Evolutionary conservation across 2,797 vertebrate genomes (phyloP).

Genomic region (Lacerta agilis): DNA sequence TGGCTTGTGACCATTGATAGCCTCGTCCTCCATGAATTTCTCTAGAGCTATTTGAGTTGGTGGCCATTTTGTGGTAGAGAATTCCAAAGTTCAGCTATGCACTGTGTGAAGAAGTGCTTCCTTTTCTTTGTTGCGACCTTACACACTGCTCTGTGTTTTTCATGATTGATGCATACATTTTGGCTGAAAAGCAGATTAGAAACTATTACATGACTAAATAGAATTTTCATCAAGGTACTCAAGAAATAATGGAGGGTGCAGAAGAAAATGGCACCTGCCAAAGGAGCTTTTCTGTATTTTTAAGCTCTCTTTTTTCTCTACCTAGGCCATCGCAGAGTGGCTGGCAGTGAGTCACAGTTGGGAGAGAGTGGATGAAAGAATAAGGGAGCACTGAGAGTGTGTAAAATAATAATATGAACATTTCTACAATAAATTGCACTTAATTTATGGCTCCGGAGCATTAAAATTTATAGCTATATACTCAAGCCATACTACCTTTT

Average conservation of each 20-base stretch:
- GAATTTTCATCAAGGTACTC: not conserved
- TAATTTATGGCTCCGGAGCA: not conserved
- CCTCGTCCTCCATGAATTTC: too few relatives aligned
- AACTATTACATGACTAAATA: not conserved
- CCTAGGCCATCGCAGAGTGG: slow-evolving; percentile 10
- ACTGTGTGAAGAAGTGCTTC: too few relatives aligned
- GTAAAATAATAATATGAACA: slow-evolving; percentile 34
- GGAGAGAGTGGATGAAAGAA: slow-evolving; percentile 45
- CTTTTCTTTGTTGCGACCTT: too few relatives aligned
- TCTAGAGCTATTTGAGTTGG: too few relatives aligned
- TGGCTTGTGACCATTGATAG: too few relatives aligned
- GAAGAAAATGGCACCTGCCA: not conserved
- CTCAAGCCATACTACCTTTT: not conserved
- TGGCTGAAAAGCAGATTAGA: not conserved
- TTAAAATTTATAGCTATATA: not conserved
- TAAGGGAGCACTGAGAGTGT: slow-evolving; percentile 35
- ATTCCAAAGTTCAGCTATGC: too few relatives aligned
- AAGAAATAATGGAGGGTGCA: not conserved
- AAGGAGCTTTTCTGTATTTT: slow-evolving; percentile 24
- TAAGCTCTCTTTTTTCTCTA: not conserved
- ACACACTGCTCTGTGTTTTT: too few relatives aligned
- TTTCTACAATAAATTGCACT: slow-evolving; percentile 9
- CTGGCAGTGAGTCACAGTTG: slow-evolving; percentile 16
- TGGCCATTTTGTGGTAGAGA: too few relatives aligned
- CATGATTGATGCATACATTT: not conserved